Base-by-base conservation (phyloP, 2,113 vertebrate species). In the Sisor rabdophorus region DNA sequence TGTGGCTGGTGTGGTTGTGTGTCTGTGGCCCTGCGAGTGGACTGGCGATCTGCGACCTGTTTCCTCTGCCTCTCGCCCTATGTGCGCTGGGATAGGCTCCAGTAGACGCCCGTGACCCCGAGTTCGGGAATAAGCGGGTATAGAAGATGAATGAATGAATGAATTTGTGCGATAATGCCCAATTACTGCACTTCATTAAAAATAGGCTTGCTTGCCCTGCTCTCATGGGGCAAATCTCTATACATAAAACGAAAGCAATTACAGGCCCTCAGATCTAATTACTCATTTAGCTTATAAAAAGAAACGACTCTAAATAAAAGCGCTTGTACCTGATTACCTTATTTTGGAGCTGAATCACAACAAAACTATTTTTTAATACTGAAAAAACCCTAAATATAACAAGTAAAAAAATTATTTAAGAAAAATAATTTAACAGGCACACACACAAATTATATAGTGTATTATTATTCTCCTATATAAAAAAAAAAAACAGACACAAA, bases 161-260 rank as follows among this genome's bases (percentile, higher is more conserved):
- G n/a, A 5, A 73, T 48, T 59, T 28, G 20, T 15, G 53, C 2
- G 4, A 12, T 44, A 56, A 71, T 36, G 26, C 52, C n/a, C 11
- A 1, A 26, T 73, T 63, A 53, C 67, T 65, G 53, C 52, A 71
- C 54, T 70, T 15, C 22, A 22, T 69, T 36, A 69, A 28, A 53
- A 71, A 77, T 24, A 28, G 22, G 64, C 85, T 85, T 48, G 40
- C 79, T 84, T 75, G 73, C 79, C 79, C 79, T 65, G 77, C 82
- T 59, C 30, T 58, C 56, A 15, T 79, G 78, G 79, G 80, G 74
- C 12, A 75, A 47, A 74, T 73, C 79, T 44, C 70, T 56, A 36
- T 85, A 52, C 88, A 88, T 90, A 86, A 85, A 89, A 90, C 88
- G 86, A 89, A 84, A 76, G 61, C 87, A 89, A 89, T 91, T 89